A percentile compares a stretch with the other conserved stretches of the same genome.
Conservation (phyloP, 1,140 invertebrate genomes). For the Heliconius eleuchia region DNA sequence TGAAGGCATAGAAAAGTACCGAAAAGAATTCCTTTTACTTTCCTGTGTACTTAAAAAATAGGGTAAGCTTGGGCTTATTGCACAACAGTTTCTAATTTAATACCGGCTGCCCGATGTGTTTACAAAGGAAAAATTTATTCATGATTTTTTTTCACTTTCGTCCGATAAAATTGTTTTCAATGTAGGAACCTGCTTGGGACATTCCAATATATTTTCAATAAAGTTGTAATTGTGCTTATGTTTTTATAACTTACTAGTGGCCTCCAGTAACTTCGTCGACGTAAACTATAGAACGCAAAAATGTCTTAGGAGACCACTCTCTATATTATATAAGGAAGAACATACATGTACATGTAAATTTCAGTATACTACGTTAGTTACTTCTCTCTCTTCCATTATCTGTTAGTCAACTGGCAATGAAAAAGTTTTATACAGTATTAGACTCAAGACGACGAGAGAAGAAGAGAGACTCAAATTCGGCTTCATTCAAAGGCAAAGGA, state of each 20-base stretch:
- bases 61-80: conserved; percentile 7
- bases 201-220: not conserved
- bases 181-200: not conserved
- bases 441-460: no score
- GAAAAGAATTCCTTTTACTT: not conserved
- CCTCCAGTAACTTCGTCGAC: no score
- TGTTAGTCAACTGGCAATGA: no score
- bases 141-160: conserved; percentile 69
- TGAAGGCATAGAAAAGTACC: not conserved
- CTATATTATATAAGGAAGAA: no score
- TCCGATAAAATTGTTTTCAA: conserved; percentile 26
- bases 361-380: no score
- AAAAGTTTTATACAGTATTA: no score
- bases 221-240: not conserved
- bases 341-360: no score
- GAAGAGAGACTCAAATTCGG: no score
- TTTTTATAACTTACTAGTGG: not conserved
- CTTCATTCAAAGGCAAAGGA: no score
- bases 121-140: conserved; percentile 76
- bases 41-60: conserved; percentile 14
- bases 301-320: no score
- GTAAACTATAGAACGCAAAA: no score
- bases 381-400: no score
- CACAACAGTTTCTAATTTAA: conserved; percentile 29
- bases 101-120: conserved; percentile 62